These are phyloP conservation scores for Romanogobio albipinnatus DNA, from an alignment of 2,113 vertebrate species.

Conservation along the genomic window DNA sequence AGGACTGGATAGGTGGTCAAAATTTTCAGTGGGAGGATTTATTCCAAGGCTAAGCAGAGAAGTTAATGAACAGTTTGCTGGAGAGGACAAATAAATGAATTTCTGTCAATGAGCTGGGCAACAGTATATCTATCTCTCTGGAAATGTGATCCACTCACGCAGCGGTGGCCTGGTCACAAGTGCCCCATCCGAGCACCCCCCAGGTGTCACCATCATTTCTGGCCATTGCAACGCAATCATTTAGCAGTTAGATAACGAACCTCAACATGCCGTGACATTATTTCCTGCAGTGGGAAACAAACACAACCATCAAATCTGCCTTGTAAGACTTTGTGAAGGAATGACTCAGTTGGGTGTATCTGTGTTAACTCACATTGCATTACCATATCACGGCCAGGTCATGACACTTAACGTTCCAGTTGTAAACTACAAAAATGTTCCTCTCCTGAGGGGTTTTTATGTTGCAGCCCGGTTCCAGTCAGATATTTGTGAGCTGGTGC, in stretches of 20 bases:
- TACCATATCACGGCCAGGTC: constrained; percentile 35
- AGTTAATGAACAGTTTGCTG: constrained; percentile 6
- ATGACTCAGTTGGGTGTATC: constrained; percentile 41
- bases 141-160: constrained; percentile 31
- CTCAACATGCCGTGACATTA: not conserved
- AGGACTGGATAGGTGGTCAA: not conserved
- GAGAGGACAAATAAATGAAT: constrained; percentile 24
- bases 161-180: constrained; percentile 23
- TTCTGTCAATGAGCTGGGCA: constrained; percentile 33
- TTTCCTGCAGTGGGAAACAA: constrained; percentile 4
- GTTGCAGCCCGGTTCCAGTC: constrained; percentile 32
- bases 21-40: not conserved
- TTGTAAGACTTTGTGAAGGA: not conserved
- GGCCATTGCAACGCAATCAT: not conserved
- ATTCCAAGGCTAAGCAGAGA: constrained; percentile 16
- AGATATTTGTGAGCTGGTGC: constrained; percentile 40
- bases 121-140: constrained; percentile 16
- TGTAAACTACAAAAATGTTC: constrained; percentile 32
- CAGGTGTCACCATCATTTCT: constrained; percentile 8
- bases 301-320: constrained; percentile 11
- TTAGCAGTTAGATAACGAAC: constrained; percentile 4
- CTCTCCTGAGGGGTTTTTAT: constrained; percentile 20
- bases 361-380: constrained; percentile 28
- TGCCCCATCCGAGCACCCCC: constrained; percentile 21
- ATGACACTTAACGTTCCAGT: constrained; percentile 38